Percentiles rank a stretch among this genome's conserved stretches.
These are phyloP conservation scores for Drosophila suzukii DNA, from an alignment of 1,140 invertebrate species.

Conservation along the genomic window DNA sequence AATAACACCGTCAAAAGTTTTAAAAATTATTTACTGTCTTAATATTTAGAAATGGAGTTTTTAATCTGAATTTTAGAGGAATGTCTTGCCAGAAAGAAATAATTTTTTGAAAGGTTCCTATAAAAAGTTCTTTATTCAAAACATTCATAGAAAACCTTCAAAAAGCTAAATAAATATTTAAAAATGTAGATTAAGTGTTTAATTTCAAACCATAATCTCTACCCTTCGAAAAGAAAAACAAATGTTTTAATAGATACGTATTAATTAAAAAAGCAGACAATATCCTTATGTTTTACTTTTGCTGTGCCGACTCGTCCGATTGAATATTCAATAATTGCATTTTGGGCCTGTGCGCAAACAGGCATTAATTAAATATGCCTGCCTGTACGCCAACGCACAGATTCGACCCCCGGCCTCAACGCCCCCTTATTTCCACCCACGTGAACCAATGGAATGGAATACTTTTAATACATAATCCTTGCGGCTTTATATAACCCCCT, in stretches of 20 bases:
- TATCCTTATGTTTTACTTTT: not conserved
- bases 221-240: not conserved
- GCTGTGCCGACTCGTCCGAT: not conserved
- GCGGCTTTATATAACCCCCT: slow-evolving; percentile 14
- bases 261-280: not conserved
- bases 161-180: too few species aligned
- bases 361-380: slow-evolving; percentile 60
- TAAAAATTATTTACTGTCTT: too few species aligned
- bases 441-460: slow-evolving; percentile 10
- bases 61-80: too few species aligned
- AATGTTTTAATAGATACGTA: too few species aligned
- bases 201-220: not conserved
- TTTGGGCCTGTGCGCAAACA: slow-evolving; percentile 22
- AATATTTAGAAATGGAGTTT: too few species aligned
- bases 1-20: too few species aligned
- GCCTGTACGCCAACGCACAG: slow-evolving; percentile 43
- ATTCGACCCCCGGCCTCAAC: not conserved
- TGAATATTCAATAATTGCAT: slow-evolving; percentile 63
- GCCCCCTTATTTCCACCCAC: not conserved
- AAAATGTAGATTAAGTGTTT: too few species aligned
- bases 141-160: not conserved
- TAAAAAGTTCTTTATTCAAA: too few species aligned
- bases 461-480: slow-evolving; percentile 45
- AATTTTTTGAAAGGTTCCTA: too few species aligned
- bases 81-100: too few species aligned